phyloP scores from a whole-genome alignment of 2,797 vertebrate genomes.

The Netta rufina region DNA sequence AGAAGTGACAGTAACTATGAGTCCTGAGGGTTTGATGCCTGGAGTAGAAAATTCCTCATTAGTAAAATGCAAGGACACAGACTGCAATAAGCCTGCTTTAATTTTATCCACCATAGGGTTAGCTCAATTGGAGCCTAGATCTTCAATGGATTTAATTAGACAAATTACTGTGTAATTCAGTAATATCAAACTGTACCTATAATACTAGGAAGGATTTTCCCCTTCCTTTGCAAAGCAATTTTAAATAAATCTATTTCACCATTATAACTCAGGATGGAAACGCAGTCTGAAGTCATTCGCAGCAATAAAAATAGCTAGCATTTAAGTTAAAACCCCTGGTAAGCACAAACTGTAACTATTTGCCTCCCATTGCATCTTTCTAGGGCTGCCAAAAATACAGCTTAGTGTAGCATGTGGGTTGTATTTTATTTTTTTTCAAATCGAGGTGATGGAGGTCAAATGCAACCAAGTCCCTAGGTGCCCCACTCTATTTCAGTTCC shows the following conservation, averaged over 20 bases:
- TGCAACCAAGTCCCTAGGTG: neutral
- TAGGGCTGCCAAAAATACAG: neutral
- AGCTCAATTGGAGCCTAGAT: neutral
- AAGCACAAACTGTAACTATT: neutral
- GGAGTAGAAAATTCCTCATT: neutral
- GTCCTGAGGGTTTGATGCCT: neutral
- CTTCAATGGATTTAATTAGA: neutral
- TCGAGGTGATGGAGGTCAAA: neutral
- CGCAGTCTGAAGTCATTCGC: neutral
- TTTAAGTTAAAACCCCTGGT: neutral
- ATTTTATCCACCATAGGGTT: neutral
- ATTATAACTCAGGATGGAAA: neutral
- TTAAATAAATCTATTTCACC: neutral
- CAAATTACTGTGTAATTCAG: neutral
- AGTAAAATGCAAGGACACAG: neutral
- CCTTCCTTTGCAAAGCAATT: neutral
- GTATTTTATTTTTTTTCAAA: no score
- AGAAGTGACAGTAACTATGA: neutral
- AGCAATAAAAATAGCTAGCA: neutral
- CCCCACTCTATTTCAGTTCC: neutral
- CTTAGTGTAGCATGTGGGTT: accelerated
- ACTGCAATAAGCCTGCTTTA: neutral
- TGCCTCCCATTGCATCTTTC: accelerated
- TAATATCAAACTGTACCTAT: neutral
- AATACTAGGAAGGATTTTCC: neutral